A percentile compares a stretch with the other conserved stretches of the same genome.
phyloP scores from a whole-genome alignment of 2,113 vertebrate genomes.

The Emydocephalus ijimae region DNA sequence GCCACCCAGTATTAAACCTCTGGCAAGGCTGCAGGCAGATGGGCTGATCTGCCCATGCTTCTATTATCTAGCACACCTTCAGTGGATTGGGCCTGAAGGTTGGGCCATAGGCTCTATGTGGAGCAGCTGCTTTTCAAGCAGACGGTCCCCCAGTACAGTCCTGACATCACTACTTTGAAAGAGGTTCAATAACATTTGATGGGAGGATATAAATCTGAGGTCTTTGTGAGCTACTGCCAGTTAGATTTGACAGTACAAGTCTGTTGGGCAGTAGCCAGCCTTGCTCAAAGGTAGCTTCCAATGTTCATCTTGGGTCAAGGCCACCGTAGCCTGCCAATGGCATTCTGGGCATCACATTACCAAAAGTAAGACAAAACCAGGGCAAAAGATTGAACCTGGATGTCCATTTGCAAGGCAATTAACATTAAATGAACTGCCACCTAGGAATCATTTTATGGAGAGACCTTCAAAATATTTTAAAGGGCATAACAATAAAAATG shows the following conservation, averaged over 20 bases:
- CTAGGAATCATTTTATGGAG: background rate
- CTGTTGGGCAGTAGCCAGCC: background rate
- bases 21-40: background rate
- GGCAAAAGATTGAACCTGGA: background rate
- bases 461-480: background rate
- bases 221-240: background rate
- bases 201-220: background rate
- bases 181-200: background rate
- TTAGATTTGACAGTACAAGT: background rate
- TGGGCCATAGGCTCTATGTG: background rate
- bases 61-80: background rate
- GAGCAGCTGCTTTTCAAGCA: background rate
- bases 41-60: background rate
- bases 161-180: background rate
- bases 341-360: background rate
- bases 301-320: background rate
- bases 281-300: background rate
- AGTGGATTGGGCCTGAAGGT: background rate
- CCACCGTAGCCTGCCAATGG: background rate
- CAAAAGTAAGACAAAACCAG: background rate
- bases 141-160: background rate
- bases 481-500: background rate
- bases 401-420: background rate
- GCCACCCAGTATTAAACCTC: background rate
- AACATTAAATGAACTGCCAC: background rate